Evolutionary conservation across 2,113 vertebrate genomes (phyloP), one percentile per base, ranked within the genome.

Genomic region (Nannobrachium achirus): DNA sequence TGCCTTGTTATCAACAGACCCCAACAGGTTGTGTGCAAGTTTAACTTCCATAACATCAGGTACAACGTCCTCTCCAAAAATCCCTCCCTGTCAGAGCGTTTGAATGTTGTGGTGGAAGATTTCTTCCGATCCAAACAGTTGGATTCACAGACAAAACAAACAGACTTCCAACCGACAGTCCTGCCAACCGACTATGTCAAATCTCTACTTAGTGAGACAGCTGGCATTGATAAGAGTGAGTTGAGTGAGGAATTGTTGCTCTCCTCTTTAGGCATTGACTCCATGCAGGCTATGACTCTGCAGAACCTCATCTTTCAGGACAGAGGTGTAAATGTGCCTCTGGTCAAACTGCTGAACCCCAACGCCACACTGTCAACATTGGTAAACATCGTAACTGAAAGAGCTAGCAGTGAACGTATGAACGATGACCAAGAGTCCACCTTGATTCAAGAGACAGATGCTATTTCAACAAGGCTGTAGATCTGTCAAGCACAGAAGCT

Each of bases 251-350:
- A 92, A 0, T 87, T 84, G 0, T 0, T 9, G 5, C 91, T 96
- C 33, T 88, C 73, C 0, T 86, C 89, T 1, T 33, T 97, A 46
- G 95, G 94, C 38, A 82, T 95, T 41, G 95, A 96, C 80, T 97
- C 94, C 7, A 92, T 95, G 93, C 86, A 94, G 79, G 94, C 94
- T 16, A 93, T 95, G 93, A 94, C 93, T 42, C 72, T 96, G 75
- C 95, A 96, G 71, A 94, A 92, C 80, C 84, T 78, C 2, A 89
- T 95, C 52, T 95, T 93, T 42, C 82, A 77, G 40, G 88, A 93
- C 3, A 83, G 81, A 73, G 92, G 88, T 41, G 84, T 95, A 48
- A 93, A 92, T 59, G 81, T 97, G 13, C 92, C 94, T 53, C 70
- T 96, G 58, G 82, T 93, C 33, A 94, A 88, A 76, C 71, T 96